Conservation (phyloP, 1,140 invertebrate genomes). For the Caligus rogercresseyi region DNA sequence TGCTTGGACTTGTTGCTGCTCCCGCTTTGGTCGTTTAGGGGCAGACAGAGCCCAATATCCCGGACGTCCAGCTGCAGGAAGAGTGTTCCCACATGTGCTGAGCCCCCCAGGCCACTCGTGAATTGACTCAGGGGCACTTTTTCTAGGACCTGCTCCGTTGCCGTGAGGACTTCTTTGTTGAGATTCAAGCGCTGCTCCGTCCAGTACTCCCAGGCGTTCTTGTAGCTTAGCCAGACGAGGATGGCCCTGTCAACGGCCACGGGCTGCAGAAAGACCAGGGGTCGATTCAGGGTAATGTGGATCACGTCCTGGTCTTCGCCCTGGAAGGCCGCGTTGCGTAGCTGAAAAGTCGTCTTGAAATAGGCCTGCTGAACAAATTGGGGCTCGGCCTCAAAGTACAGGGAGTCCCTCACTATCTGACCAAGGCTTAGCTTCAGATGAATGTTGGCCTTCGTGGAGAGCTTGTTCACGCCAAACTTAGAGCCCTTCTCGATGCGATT, state of each 20-base stretch:
- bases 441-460: slow-evolving; percentile 21
- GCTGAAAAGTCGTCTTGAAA: slow-evolving; percentile 40
- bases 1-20: neutral
- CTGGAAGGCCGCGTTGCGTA: slow-evolving; percentile 64
- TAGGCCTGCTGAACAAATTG: slow-evolving; percentile 94
- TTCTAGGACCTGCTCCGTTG: slow-evolving; percentile 56
- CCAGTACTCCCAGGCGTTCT: slow-evolving; percentile 97
- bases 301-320: slow-evolving; percentile 91
- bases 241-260: slow-evolving; percentile 89
- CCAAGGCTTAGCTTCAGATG: slow-evolving; percentile 74
- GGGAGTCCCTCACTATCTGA: slow-evolving; percentile 72
- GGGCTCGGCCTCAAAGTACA: slow-evolving; percentile 89
- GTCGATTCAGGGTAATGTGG: slow-evolving; percentile 69
- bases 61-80: slow-evolving; percentile 87
- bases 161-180: slow-evolving; percentile 63
- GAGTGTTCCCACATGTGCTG: slow-evolving; percentile 57
- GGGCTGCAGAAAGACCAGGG: slow-evolving; percentile 84
- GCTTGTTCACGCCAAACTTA: slow-evolving; percentile 20
- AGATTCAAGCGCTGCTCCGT: slow-evolving; percentile 76
- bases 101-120: slow-evolving; percentile 45
- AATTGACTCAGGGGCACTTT: slow-evolving; percentile 57
- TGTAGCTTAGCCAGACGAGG: slow-evolving; percentile 92
- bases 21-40: slow-evolving; percentile 43
- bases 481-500: slow-evolving; percentile 57
- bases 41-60: slow-evolving; percentile 89